Conservation (phyloP, 1,140 invertebrate species). For the Bombus polaris region DNA sequence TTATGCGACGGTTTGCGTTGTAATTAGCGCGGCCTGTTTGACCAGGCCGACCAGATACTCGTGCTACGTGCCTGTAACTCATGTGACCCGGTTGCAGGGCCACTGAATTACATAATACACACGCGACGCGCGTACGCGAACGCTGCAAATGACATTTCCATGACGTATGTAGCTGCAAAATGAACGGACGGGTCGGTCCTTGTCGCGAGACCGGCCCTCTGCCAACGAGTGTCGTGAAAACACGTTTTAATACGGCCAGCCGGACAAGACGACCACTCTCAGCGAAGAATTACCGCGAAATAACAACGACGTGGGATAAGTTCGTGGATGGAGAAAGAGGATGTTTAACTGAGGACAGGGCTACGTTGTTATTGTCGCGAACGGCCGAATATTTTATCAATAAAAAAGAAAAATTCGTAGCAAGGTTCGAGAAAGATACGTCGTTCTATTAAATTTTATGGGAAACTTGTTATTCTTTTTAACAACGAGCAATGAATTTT, state of each 20-base stretch:
- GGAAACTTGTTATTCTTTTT: no score
- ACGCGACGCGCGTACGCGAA: conserved; percentile 39
- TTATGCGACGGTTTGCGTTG: conserved; percentile 66
- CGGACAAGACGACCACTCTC: no score
- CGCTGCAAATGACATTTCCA: conserved; percentile 66
- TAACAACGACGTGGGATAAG: no score
- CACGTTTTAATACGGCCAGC: conserved; percentile 15
- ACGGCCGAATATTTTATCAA: no score
- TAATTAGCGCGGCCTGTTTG: conserved; percentile 67
- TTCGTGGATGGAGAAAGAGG: no score
- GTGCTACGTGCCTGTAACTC: conserved; percentile 64
- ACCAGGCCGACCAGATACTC: conserved; percentile 62
- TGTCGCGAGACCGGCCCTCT: background rate
- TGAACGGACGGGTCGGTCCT: conserved; percentile 5
- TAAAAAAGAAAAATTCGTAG: no score
- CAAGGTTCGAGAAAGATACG: no score
- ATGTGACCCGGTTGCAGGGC: conserved; percentile 63
- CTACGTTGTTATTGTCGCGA: no score
- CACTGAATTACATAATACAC: conserved; percentile 69
- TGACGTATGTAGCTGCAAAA: conserved; percentile 52
- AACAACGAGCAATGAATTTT: no score
- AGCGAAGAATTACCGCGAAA: no score
- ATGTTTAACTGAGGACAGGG: no score
- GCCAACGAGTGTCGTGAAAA: background rate
- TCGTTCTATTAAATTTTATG: no score